phyloP scores from a whole-genome alignment of 2,113 vertebrate genomes.

The Pelecanus crispus region DNA sequence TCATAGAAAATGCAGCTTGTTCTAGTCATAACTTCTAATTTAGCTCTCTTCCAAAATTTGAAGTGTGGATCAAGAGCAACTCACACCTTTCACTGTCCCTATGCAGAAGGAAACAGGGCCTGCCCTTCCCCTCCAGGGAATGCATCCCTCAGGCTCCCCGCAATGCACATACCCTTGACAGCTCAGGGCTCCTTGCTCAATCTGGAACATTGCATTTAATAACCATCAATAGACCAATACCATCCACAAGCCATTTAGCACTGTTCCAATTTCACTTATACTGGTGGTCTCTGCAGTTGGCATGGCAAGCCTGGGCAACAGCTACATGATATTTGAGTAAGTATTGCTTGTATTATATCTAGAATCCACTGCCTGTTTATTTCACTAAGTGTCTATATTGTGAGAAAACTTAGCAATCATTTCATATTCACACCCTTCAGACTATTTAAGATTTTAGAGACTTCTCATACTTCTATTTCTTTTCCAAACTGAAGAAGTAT shows the following conservation, averaged over 20 bases:
- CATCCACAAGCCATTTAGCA: neutral
- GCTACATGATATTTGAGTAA: neutral
- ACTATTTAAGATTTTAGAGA: neutral
- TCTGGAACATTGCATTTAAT: neutral
- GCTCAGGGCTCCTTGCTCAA: neutral
- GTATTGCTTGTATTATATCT: neutral
- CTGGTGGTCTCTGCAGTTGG: neutral
- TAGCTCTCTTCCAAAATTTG: neutral
- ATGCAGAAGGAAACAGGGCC: neutral
- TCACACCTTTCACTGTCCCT: neutral
- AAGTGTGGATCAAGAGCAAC: neutral
- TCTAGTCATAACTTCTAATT: neutral
- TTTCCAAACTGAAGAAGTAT: neutral
- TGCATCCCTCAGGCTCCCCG: neutral
- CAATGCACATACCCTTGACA: neutral
- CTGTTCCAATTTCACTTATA: neutral
- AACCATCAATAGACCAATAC: neutral
- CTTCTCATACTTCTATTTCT: neutral
- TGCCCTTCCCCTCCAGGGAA: neutral
- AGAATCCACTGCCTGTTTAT: neutral
- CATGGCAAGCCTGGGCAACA: neutral
- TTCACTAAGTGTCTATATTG: neutral
- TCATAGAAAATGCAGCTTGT: neutral
- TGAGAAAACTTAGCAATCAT: neutral
- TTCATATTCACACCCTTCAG: neutral